Percentiles rank a stretch among this genome's conserved stretches.
phyloP scores from a whole-genome alignment of 1,140 invertebrate genomes.

The Pseudomyrmex pallidus region DNA sequence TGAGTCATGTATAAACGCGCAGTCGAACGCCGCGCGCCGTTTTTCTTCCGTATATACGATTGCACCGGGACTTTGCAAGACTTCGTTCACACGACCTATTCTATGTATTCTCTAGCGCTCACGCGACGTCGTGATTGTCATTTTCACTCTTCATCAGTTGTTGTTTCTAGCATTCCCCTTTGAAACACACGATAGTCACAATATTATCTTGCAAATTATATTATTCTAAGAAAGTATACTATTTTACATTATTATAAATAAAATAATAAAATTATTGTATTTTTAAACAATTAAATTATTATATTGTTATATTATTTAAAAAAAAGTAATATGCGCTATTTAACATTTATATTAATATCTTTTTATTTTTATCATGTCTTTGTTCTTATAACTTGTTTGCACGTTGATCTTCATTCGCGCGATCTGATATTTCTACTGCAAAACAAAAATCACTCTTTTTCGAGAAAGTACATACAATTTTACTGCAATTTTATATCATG shows the following conservation, averaged over 20 bases:
- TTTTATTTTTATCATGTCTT: not conserved
- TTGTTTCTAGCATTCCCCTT: not conserved
- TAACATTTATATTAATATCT: too few species aligned
- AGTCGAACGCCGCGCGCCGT: constrained; percentile 1
- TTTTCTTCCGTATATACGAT: constrained; percentile 57
- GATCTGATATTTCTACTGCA: not conserved
- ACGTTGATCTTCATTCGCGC: not conserved
- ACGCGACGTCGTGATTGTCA: constrained; percentile 52
- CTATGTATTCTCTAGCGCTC: constrained; percentile 15
- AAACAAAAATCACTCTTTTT: not conserved
- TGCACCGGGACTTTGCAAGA: constrained; percentile 40
- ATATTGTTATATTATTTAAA: too few species aligned
- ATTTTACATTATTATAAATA: not conserved
- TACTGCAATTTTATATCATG: not conserved
- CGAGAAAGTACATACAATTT: not conserved
- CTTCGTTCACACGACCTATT: constrained; percentile 51
- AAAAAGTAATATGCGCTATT: too few species aligned
- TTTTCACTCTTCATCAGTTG: constrained; percentile 38
- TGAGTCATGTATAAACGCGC: constrained; percentile 33
- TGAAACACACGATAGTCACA: not conserved
- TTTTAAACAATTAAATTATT: too few species aligned
- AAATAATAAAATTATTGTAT: too few species aligned
- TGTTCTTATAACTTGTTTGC: not conserved
- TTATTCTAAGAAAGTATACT: too few species aligned
- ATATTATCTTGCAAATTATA: too few species aligned